A percentile compares a stretch with the other conserved stretches of the same genome.
These are phyloP conservation scores for Indicator indicator DNA, from an alignment of 2,113 vertebrate species.

Conservation along the genomic window DNA sequence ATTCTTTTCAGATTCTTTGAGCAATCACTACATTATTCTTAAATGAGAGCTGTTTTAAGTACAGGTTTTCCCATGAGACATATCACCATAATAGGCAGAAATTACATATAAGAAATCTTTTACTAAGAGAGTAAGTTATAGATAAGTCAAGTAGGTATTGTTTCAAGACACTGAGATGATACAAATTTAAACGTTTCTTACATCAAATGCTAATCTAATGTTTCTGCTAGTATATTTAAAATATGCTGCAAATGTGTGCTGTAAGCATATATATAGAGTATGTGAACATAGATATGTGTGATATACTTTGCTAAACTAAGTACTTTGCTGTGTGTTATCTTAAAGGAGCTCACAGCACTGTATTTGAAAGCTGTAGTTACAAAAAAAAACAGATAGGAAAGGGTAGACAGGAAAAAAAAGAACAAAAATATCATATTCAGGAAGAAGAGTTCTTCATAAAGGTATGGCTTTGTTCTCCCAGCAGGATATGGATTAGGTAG, in stretches of 20 bases:
- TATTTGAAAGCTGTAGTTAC: neutral
- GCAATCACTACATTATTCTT: neutral
- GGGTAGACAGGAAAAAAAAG: neutral
- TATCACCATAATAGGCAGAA: neutral
- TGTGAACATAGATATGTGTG: neutral
- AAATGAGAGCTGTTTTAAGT: neutral
- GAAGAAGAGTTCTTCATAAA: neutral
- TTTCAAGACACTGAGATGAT: neutral
- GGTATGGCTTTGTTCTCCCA: neutral
- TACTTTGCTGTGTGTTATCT: neutral
- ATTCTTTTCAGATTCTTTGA: neutral
- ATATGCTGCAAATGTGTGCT: neutral
- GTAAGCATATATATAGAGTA: too few species aligned
- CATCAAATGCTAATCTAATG: neutral
- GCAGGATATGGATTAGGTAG: neutral
- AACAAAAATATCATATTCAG: neutral
- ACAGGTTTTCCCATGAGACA: neutral
- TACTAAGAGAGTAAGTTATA: neutral
- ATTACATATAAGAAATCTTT: neutral
- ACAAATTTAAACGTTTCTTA: accelerated
- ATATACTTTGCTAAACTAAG: neutral
- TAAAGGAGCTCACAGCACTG: neutral
- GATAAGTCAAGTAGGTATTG: neutral
- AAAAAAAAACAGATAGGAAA: neutral
- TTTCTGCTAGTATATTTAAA: neutral